A percentile compares a stretch with the other conserved stretches of the same genome.
phyloP scores from a whole-genome alignment of 2,797 vertebrate genomes.

The Periophthalmus magnuspinnatus region DNA sequence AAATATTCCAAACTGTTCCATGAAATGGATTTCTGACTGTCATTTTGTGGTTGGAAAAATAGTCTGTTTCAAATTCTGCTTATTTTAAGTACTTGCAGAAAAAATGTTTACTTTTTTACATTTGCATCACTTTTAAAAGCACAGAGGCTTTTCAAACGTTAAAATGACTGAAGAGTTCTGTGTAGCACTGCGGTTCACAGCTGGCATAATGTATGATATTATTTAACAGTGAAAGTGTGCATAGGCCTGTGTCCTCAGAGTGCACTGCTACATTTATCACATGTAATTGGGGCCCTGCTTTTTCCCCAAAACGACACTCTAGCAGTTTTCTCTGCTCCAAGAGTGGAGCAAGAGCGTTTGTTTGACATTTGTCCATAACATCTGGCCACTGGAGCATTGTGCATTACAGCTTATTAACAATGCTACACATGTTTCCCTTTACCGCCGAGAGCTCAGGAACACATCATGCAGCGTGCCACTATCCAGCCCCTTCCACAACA shows the following conservation, averaged over 20 bases:
- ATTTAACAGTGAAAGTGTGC: constrained; percentile 43
- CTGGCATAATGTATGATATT: constrained; percentile 29
- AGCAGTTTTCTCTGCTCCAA: constrained; percentile 56
- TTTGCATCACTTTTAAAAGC: neutral
- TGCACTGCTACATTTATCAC: constrained; percentile 56
- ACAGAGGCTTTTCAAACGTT: constrained; percentile 1
- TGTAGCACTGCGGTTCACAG: constrained; percentile 17
- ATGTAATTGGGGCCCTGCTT: constrained; percentile 56
- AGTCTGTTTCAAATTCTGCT: constrained; percentile 36
- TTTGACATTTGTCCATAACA: constrained; percentile 84
- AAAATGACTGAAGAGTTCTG: constrained; percentile 8
- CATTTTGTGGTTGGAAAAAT: constrained; percentile 23
- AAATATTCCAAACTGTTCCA: constrained; percentile 8
- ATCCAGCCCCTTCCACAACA: constrained; percentile 78
- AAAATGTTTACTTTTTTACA: constrained; percentile 25
- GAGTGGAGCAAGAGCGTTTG: constrained; percentile 74
- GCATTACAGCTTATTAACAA: constrained; percentile 80
- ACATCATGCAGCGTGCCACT: constrained; percentile 77
- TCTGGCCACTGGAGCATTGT: constrained; percentile 77
- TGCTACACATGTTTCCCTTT: constrained; percentile 84
- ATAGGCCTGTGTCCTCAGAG: constrained; percentile 36
- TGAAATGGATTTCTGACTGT: constrained; percentile 30
- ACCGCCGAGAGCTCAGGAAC: constrained; percentile 70
- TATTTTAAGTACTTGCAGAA: constrained; percentile 25
- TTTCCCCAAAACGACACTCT: constrained; percentile 53